phyloP scores from a whole-genome alignment of 92 coral and sea anemone species.

The Porites lobata region DNA sequence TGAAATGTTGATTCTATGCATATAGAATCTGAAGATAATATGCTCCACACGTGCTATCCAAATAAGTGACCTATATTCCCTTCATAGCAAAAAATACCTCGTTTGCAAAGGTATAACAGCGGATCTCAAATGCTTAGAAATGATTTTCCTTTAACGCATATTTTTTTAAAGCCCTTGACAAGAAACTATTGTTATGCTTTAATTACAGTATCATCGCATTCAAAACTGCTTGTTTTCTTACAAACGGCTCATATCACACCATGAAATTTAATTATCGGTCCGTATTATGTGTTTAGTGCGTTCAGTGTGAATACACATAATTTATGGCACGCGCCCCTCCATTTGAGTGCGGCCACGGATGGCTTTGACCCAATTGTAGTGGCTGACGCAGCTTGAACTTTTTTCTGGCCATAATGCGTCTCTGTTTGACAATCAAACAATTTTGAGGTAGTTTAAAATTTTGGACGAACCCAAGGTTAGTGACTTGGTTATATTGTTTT shows the following conservation, averaged over 20 bases:
- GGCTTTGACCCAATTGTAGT: slow-evolving; percentile 9
- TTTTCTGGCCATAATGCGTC: neutral
- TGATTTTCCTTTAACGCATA: neutral
- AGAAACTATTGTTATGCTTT: slow-evolving; percentile 60
- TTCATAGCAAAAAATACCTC: slow-evolving; percentile 1
- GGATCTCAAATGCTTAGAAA: too few relatives aligned
- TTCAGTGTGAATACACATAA: slow-evolving; percentile 48
- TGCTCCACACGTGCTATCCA: slow-evolving; percentile 62
- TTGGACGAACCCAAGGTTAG: slow-evolving; percentile 52
- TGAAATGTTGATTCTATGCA: slow-evolving; percentile 77
- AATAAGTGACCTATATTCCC: slow-evolving; percentile 29
- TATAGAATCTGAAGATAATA: slow-evolving; percentile 67
- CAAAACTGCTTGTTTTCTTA: slow-evolving; percentile 73
- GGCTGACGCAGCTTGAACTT: slow-evolving; percentile 23
- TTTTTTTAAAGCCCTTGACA: slow-evolving; percentile 28
- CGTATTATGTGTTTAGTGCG: slow-evolving; percentile 62
- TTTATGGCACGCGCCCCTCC: slow-evolving; percentile 75
- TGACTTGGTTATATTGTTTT: slow-evolving; percentile 51
- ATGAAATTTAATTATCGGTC: slow-evolving; percentile 82
- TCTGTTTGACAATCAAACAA: neutral
- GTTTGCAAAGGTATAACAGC: neutral
- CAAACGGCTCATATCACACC: slow-evolving; percentile 78
- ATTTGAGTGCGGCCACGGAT: neutral
- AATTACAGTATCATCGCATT: slow-evolving; percentile 78
- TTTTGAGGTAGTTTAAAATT: slow-evolving; percentile 10